phyloP scores from a whole-genome alignment of 2,113 vertebrate genomes.

The Phrynosoma platyrhinos region DNA sequence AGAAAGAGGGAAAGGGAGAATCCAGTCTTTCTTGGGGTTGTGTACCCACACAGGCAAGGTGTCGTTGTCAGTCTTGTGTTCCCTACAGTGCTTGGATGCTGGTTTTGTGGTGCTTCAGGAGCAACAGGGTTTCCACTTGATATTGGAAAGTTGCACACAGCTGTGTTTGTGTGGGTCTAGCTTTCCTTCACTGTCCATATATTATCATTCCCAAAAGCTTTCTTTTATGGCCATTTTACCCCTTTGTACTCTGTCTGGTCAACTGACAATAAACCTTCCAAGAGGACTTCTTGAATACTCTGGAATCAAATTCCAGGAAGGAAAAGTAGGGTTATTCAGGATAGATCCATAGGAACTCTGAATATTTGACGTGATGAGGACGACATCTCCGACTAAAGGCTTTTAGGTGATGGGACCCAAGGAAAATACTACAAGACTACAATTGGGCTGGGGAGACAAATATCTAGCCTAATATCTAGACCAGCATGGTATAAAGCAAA shows the following conservation, averaged over 20 bases:
- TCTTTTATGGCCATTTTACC: background rate
- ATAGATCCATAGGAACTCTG: no score
- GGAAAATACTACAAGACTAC: background rate
- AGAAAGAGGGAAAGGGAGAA: no score
- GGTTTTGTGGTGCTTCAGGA: background rate
- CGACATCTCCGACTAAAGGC: no score
- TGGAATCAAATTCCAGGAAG: background rate
- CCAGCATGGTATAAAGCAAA: background rate
- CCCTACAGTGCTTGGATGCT: background rate
- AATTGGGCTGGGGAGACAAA: background rate
- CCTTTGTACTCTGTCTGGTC: background rate
- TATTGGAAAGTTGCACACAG: background rate
- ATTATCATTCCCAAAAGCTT: no score
- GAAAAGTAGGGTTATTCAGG: background rate
- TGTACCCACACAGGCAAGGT: background rate
- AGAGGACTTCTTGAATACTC: background rate
- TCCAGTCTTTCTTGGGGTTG: no score
- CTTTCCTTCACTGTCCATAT: no score
- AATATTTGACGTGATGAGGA: no score
- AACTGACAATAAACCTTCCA: fast-evolving
- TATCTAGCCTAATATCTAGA: no score
- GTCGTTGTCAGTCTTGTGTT: background rate
- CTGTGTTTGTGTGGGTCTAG: no score
- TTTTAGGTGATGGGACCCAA: background rate
- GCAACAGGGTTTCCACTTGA: background rate